These are phyloP conservation scores for Lottia scabra DNA, from an alignment of 2,888 invertebrate genomes.

Conservation along the genomic window DNA sequence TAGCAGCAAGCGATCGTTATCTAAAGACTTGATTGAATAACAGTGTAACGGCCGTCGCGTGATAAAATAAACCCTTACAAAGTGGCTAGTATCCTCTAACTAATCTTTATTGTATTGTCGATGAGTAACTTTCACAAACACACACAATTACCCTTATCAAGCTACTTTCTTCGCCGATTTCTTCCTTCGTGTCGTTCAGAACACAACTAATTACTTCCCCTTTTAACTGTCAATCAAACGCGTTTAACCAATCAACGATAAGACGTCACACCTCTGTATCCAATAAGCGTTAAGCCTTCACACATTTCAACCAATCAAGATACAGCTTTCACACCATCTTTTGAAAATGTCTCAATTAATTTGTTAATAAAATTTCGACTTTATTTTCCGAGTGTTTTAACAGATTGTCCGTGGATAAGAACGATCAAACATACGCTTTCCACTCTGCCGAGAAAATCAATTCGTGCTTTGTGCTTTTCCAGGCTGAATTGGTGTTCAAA, in stretches of 20 bases:
- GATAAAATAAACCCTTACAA: slow-evolving; percentile 6
- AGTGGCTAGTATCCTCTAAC: not conserved
- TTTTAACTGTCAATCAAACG: not conserved
- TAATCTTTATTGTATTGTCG: slow-evolving; percentile 4
- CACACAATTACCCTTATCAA: not conserved
- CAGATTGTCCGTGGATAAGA: slow-evolving; percentile 8
- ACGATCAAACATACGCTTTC: not conserved
- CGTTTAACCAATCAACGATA: too few relatives aligned
- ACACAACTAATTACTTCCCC: not conserved
- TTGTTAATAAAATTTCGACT: slow-evolving; percentile 48
- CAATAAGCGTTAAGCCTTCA: not conserved
- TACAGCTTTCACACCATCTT: slow-evolving; percentile 21
- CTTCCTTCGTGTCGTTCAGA: too few relatives aligned
- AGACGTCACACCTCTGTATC: too few relatives aligned
- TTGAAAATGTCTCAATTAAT: slow-evolving; percentile 53
- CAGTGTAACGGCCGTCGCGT: not conserved
- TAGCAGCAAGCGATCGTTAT: not conserved
- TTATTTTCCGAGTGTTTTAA: slow-evolving; percentile 22
- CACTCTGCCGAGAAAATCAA: slow-evolving; percentile 7
- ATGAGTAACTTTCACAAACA: not conserved
- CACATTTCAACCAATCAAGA: slow-evolving; percentile 34
- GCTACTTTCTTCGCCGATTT: not conserved
- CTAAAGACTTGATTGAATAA: slow-evolving; percentile 5
- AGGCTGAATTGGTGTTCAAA: not conserved
- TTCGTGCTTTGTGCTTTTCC: not conserved